Conservation (phyloP, 1,140 invertebrate species). For the Oryzaephilus surinamensis region DNA sequence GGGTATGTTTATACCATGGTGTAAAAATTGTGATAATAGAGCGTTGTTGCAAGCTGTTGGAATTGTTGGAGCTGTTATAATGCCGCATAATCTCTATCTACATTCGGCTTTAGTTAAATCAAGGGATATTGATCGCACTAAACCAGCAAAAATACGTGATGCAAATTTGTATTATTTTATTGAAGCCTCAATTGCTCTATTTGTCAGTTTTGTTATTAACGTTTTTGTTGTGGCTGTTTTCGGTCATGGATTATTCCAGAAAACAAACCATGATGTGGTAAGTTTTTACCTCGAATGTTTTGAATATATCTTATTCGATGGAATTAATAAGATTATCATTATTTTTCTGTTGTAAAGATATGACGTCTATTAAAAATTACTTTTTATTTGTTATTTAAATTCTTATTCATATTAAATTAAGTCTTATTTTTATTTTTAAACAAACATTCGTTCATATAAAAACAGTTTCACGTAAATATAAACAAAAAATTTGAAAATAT, state of each 20-base stretch:
- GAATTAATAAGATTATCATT: too few species aligned
- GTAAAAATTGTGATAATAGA: slow-evolving; percentile 55
- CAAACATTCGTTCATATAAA: too few species aligned
- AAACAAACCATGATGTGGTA: slow-evolving; percentile 50
- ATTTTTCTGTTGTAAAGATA: too few species aligned
- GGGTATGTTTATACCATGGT: slow-evolving; percentile 80
- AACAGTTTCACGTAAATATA: too few species aligned
- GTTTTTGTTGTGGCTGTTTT: slow-evolving; percentile 86
- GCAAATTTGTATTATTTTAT: slow-evolving; percentile 88
- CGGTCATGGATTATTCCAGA: slow-evolving; percentile 68
- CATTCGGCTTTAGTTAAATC: slow-evolving; percentile 89
- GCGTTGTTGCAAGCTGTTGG: slow-evolving; percentile 76
- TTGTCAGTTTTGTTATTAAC: slow-evolving; percentile 85
- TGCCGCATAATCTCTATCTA: slow-evolving; percentile 92
- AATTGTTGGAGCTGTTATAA: slow-evolving; percentile 86
- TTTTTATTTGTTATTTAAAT: too few species aligned
- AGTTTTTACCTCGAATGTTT: too few species aligned
- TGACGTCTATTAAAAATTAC: too few species aligned
- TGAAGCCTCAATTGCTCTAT: slow-evolving; percentile 72
- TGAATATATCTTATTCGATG: too few species aligned
- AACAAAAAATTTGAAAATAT: too few species aligned
- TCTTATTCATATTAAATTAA: too few species aligned
- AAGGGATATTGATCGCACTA: slow-evolving; percentile 65
- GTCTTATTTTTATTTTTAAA: too few species aligned
- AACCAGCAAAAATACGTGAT: slow-evolving; percentile 62